These are phyloP conservation scores for Mya arenaria DNA, from an alignment of 1,140 invertebrate species.

Conservation along the genomic window DNA sequence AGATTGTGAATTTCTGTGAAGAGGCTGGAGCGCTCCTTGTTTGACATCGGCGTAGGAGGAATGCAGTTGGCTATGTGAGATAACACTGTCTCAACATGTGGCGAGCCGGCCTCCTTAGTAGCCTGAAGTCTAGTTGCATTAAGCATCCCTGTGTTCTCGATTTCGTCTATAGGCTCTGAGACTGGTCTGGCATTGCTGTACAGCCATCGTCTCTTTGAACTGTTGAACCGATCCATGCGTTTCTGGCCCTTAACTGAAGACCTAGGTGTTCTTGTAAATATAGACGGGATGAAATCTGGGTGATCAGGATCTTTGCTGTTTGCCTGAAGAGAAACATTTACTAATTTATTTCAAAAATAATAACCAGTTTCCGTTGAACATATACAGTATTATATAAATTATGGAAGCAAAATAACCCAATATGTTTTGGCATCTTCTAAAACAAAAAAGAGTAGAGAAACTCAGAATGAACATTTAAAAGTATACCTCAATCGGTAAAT, in stretches of 20 bases:
- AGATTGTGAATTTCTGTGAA: not conserved
- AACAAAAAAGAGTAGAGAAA: too few species aligned
- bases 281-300: not conserved
- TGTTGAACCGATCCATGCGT: not conserved
- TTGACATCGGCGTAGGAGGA: too few species aligned
- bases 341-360: too few species aligned
- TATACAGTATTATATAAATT: too few species aligned
- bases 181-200: not conserved
- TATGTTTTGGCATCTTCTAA: too few species aligned
- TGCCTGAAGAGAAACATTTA: not conserved
- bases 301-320: not conserved
- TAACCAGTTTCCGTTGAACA: too few species aligned
- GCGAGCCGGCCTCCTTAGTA: too few species aligned
- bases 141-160: not conserved
- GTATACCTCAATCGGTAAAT: too few species aligned
- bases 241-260: not conserved
- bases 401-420: too few species aligned
- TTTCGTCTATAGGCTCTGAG: not conserved
- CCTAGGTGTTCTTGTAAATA: not conserved
- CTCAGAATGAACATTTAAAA: too few species aligned
- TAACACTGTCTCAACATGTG: too few species aligned
- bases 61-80: too few species aligned
- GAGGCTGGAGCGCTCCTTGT: not conserved
- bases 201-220: not conserved
- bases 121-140: not conserved